Evolutionary conservation across 2,113 vertebrate genomes (phyloP).

Genomic region (Coryphaenoides rupestris): DNA sequence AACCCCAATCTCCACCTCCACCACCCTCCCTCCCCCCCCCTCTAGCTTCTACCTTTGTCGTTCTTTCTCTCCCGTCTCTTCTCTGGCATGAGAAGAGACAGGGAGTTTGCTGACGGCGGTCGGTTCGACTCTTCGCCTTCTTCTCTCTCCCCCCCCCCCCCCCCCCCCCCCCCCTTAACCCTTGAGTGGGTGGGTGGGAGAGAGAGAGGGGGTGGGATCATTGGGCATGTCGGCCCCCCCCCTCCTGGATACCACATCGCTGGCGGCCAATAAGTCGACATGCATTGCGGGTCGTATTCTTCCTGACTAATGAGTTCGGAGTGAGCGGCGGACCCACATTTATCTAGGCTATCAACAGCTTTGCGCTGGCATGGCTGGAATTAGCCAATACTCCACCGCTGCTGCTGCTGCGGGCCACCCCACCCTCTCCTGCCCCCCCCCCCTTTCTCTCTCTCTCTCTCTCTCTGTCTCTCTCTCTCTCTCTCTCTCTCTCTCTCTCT

Average conservation of each 20-base stretch:
- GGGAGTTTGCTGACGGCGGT: constrained; percentile 26
- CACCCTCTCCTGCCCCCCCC: constrained; percentile 6
- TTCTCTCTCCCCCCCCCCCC: no score
- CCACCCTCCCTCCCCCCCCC: no score
- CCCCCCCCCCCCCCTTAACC: no score
- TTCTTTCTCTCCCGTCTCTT: constrained; percentile 12
- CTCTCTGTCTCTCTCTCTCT: no score
- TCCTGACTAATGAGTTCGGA: constrained; percentile 54
- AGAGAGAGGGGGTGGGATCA: constrained; percentile 1
- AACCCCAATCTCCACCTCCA: no score
- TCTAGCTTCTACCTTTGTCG: no score
- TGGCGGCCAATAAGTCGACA: constrained; percentile 41
- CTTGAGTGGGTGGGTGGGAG: constrained; percentile 29
- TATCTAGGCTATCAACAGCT: constrained; percentile 45
- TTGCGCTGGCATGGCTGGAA: constrained; percentile 21
- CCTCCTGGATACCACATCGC: constrained; percentile 31
- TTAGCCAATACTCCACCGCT: constrained; percentile 27
- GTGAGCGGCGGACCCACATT: constrained; percentile 42
- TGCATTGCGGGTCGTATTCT: constrained; percentile 55
- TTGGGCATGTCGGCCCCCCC: constrained; percentile 5
- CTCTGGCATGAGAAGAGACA: no score
- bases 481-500: no score
- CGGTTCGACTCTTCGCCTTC: constrained; percentile 7
- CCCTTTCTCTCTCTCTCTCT: no score
- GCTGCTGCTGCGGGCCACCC: no score